A percentile compares a stretch with the other conserved stretches of the same genome.
Conservation (phyloP, 1,140 invertebrate genomes). For the Listronotus bonariensis region DNA sequence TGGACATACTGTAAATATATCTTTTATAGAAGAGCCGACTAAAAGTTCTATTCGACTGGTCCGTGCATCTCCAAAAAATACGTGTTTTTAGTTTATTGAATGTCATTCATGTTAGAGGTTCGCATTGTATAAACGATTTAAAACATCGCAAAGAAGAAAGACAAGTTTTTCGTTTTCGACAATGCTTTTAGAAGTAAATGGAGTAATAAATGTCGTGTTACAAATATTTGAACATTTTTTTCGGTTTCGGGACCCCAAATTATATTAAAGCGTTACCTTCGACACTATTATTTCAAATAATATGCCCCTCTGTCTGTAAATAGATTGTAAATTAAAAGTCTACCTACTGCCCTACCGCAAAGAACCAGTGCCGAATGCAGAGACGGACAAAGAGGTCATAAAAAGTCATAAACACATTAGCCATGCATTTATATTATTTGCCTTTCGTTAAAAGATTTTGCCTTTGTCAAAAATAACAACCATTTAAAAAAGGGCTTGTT, state of each 20-base stretch:
- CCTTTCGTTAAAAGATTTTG: too few species aligned
- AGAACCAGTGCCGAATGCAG: neutral
- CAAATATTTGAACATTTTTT: conserved; percentile 26
- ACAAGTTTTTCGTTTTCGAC: conserved; percentile 13
- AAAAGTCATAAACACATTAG: conserved; percentile 9
- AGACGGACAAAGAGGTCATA: conserved; percentile 11
- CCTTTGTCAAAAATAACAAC: too few species aligned
- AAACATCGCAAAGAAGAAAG: conserved; percentile 11
- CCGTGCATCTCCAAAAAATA: too few species aligned
- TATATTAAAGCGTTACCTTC: conserved; percentile 23
- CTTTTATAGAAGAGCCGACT: too few species aligned
- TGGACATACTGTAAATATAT: too few species aligned
- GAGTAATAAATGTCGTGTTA: conserved; percentile 20
- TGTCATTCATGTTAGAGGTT: too few species aligned
- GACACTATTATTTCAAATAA: conserved; percentile 12
- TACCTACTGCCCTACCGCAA: conserved; percentile 23
- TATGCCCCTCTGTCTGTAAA: conserved; percentile 19
- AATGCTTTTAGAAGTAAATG: conserved; percentile 9
- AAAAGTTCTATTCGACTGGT: too few species aligned
- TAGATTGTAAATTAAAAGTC: conserved; percentile 11
- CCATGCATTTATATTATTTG: too few species aligned
- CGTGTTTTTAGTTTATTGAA: too few species aligned
- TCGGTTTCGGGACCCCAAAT: neutral
- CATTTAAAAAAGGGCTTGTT: too few species aligned
- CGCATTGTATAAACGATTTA: conserved; percentile 26